Evolutionary conservation across 2,888 invertebrate species (phyloP).

Genomic region (Polietes domitor): DNA sequence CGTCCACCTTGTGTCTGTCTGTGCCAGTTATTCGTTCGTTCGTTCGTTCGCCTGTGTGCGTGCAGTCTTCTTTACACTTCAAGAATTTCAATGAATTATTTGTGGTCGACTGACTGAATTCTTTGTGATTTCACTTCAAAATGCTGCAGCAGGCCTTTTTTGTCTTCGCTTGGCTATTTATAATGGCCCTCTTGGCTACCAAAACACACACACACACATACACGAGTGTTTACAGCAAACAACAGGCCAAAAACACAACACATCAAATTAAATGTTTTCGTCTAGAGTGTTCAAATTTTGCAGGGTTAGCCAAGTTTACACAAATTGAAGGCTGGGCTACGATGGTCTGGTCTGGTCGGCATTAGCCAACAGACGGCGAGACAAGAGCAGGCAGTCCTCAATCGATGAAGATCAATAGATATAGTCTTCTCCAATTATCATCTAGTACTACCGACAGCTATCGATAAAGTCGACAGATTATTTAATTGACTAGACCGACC

Average conservation of each 20-base stretch:
- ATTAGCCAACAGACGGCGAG: background rate
- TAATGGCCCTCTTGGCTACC: conserved; percentile 30
- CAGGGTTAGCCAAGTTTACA: background rate
- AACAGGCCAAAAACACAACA: conserved; percentile 20
- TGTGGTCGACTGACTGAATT: conserved; percentile 62
- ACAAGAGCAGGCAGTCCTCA: too few species aligned
- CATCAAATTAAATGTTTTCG: conserved; percentile 13
- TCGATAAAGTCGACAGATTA: too few species aligned
- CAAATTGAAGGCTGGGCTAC: background rate
- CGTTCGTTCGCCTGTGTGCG: background rate
- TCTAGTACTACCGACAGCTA: too few species aligned
- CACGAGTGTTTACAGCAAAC: conserved; percentile 5
- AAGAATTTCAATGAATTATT: conserved; percentile 65
- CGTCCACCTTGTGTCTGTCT: conserved; percentile 12
- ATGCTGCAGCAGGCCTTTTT: conserved; percentile 18
- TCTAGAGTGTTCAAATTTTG: background rate
- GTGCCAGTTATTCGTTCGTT: too few species aligned
- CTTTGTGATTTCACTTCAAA: conserved; percentile 48
- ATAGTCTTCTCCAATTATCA: too few species aligned
- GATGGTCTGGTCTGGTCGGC: background rate
- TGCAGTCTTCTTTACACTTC: conserved; percentile 54
- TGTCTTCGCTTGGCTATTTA: conserved; percentile 36
- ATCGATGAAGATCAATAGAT: too few species aligned
- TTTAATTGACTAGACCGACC: too few species aligned
- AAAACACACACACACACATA: too few species aligned